Evolutionary conservation across 2,113 vertebrate species (phyloP), one percentile per base, ranked within the genome.

Genomic region (Actenoides hombroni): DNA sequence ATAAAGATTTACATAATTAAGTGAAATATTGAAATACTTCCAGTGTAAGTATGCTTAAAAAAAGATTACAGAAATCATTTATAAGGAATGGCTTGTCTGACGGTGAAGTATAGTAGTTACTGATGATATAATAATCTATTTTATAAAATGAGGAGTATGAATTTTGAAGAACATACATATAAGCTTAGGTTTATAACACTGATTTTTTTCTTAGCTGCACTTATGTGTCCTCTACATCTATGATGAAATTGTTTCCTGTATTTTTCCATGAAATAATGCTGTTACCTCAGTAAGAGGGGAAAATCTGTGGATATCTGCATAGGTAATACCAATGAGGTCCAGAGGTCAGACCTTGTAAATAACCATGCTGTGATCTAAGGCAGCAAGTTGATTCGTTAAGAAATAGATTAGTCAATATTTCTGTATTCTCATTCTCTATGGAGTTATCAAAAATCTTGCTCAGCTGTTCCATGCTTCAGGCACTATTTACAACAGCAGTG

Each of bases 331-430:
- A 85, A 48, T 28, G 61, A 86, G 11, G 67, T 65, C 14, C 26
- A 79, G 60, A 60, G 74, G 42, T 89, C 56, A 77, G 63, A 57
- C 40, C 11, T 69, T 40, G 26, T 64, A 87, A 71, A 95, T 74
- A 95, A 57, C 13, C 10, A 21, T 31, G 13, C 20, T 85, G 53
- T 79, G 39, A 69, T 80, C 63, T 83, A 83, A 88, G 31, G 56
- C 49, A 92, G 54, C 44, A 64, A 80, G 71, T 42, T 73, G 88
- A 54, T 92, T 89, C 51, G 75, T 65, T 84, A 77, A 86, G 70
- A 90, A 92, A 92, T 42, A 59, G 70, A 91, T 97, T 91, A 93
- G 56, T 51, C 83, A 81, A 67, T 90, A 93, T 90, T 88, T 90
- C 60, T 95, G 40, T 88, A 86, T 63, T 73, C 76, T 90, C 76